phyloP scores from a whole-genome alignment of 2,888 invertebrate genomes.

The Rhagophthalmus giganteus region DNA sequence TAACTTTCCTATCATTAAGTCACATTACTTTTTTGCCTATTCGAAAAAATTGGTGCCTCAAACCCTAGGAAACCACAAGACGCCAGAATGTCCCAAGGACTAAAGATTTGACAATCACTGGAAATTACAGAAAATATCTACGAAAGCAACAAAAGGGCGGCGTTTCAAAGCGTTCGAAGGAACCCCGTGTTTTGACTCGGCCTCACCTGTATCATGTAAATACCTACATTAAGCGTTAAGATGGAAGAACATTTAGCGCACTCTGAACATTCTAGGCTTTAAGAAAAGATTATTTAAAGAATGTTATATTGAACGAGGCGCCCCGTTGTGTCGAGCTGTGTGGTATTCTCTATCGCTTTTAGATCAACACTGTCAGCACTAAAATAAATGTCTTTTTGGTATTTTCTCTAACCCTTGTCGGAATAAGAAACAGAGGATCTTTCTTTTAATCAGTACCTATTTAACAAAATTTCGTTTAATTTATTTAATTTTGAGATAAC shows the following conservation, averaged over 20 bases:
- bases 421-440: conserved; percentile 40
- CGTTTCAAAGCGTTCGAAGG: conserved; percentile 37
- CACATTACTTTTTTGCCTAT: too few species aligned
- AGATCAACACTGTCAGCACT: conserved; percentile 54
- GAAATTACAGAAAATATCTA: conserved; percentile 45
- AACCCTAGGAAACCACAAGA: conserved; percentile 32
- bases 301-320: conserved; percentile 38
- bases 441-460: too few species aligned
- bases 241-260: conserved; percentile 43
- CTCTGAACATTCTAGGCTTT: conserved; percentile 38
- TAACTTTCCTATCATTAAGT: too few species aligned
- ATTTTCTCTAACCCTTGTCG: conserved; percentile 44
- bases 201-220: conserved; percentile 55
- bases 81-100: conserved; percentile 31
- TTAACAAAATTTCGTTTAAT: too few species aligned
- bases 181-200: conserved; percentile 51
- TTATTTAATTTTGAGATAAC: too few species aligned
- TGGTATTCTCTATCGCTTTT: conserved; percentile 51
- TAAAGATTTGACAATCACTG: conserved; percentile 34
- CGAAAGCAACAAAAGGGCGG: conserved; percentile 46
- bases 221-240: conserved; percentile 54
- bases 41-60: too few species aligned
- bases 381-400: conserved; percentile 53
- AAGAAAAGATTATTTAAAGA: conserved; percentile 33
- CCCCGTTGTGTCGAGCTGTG: conserved; percentile 52